Conservation (phyloP, 2,797 vertebrate genomes). For the Clarias pachynema region DNA sequence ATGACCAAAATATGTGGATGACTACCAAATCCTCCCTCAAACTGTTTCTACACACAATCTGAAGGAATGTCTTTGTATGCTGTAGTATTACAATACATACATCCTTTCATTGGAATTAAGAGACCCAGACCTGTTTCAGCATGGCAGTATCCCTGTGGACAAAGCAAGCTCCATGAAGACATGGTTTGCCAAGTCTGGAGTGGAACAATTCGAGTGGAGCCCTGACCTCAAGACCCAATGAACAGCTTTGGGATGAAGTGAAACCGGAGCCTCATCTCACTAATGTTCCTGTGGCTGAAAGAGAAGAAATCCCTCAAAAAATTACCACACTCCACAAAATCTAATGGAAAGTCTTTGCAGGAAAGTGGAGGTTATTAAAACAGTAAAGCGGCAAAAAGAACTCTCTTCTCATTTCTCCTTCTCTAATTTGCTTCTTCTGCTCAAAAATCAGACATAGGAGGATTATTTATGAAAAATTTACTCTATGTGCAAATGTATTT, state of each 20-base stretch:
- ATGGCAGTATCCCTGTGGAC: neutral
- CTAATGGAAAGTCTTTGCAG: neutral
- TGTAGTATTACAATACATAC: neutral
- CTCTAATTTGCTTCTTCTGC: too few relatives aligned
- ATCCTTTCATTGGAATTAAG: neutral
- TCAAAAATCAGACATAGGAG: too few relatives aligned
- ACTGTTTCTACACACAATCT: neutral
- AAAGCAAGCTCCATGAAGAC: neutral
- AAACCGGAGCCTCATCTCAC: neutral
- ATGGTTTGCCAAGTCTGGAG: neutral
- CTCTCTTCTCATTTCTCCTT: too few relatives aligned
- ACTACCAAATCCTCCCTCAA: neutral
- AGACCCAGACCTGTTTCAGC: neutral
- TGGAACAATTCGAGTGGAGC: neutral
- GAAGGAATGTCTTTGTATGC: neutral
- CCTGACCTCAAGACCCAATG: neutral
- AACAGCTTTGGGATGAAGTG: too few relatives aligned
- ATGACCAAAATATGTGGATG: neutral
- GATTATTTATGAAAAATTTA: neutral
- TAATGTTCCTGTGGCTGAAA: neutral
- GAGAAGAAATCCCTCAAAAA: neutral
- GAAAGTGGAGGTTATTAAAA: neutral
- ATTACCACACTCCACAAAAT: neutral
- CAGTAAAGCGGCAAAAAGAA: neutral
- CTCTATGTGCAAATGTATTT: neutral